Evolutionary conservation across 2,888 invertebrate species (phyloP), one percentile per base, ranked within the genome.

Genomic region (Dasysyrphus albostriatus): DNA sequence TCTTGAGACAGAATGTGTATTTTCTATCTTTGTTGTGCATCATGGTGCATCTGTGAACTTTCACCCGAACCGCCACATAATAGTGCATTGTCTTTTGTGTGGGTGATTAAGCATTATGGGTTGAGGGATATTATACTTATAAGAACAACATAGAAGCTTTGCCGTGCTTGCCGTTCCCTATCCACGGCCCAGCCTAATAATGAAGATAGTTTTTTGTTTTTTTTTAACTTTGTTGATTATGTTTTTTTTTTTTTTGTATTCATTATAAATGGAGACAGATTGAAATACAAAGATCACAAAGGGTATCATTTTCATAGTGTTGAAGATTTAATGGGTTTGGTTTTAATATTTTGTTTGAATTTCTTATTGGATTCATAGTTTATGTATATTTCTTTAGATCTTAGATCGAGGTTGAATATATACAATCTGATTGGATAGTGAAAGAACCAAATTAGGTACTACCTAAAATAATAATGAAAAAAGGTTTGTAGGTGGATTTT

Each of bases 181-280:
- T 2, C 12, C 3, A 8, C 1, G 39, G 39, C 39, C 39, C 1
- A 16, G 9, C 29, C 56, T n/a, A n/a, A 56, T 56, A 42, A 51
- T 29, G 10, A 47, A 37, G 59, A 59, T 73, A 42, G 24, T 29
- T 73, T 44, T 24, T 29, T 56, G 54, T 37, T 39, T 42, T 61
- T 73, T 39, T 39, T 39, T 14, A 7, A 6, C 5, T 37, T 5
- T 39, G 0, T 54, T 42, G 75, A 47, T 58, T 19, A 1, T n/a
- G n/a, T 32, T 32, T 54, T 61, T 49, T 1, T 24, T 37, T 58
- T 63, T 49, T 39, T 0, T 59, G 3, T 39, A 42, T 39, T 32
- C 16, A 44, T 56, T 69, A 51, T 63, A 65, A 79, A 83, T 75
- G 70, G 49, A 70, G 79, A 79, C 82, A 70, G 63, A 85, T 78